A percentile compares a stretch with the other conserved stretches of the same genome.
phyloP scores from a whole-genome alignment of 2,888 invertebrate genomes.

The Rapana venosa region DNA sequence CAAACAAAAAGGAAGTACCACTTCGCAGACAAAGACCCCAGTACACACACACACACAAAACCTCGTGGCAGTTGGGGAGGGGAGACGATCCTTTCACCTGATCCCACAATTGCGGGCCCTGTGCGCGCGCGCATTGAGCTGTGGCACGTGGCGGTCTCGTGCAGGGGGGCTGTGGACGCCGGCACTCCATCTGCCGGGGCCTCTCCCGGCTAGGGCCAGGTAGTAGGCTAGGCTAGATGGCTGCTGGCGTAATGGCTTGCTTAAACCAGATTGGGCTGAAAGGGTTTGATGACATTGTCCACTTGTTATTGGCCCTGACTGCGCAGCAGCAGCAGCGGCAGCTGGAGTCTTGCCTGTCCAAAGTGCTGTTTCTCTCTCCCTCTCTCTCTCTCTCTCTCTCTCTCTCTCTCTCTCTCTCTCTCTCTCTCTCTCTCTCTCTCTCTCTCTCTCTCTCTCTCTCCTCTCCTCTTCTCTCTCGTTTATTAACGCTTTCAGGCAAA shows the following conservation, averaged over 20 bases:
- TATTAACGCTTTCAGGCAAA: too few species aligned
- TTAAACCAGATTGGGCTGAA: neutral
- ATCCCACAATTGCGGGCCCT: slow-evolving; percentile 21
- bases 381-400: slow-evolving; percentile 2
- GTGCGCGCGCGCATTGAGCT: slow-evolving; percentile 5
- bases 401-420: neutral
- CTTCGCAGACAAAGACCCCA: neutral
- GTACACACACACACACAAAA: neutral
- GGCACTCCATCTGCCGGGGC: slow-evolving; percentile 18
- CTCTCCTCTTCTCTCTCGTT: neutral
- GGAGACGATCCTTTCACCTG: slow-evolving; percentile 33
- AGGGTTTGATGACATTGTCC: slow-evolving; percentile 4
- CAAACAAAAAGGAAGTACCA: neutral
- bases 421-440: neutral
- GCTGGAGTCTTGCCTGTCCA: neutral
- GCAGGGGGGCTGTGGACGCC: neutral
- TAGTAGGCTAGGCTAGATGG: neutral
- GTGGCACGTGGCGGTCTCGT: slow-evolving; percentile 24
- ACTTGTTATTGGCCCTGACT: neutral
- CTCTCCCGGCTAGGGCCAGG: neutral
- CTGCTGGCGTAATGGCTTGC: slow-evolving; percentile 21
- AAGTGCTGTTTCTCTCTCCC: neutral
- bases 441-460: neutral
- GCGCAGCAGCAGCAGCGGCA: neutral
- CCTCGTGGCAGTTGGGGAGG: slow-evolving; percentile 19